These are phyloP conservation scores for Agrochola litura DNA, from an alignment of 2,888 invertebrate genomes.

Conservation along the genomic window DNA sequence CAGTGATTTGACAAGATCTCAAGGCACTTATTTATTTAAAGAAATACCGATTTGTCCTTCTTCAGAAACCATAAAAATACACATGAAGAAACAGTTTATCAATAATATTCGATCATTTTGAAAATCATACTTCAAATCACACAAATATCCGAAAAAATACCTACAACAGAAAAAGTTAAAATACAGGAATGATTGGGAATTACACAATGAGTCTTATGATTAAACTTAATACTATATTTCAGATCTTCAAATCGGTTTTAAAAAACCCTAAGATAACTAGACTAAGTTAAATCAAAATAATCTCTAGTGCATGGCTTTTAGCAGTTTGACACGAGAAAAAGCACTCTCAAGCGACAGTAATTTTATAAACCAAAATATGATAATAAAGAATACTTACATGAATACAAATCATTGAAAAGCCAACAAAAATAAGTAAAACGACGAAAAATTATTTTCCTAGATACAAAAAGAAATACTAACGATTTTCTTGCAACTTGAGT, in stretches of 20 bases:
- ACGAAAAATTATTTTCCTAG: neutral
- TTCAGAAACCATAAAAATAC: neutral
- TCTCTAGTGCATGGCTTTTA: slow-evolving; percentile 17
- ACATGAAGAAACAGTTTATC: slow-evolving; percentile 1
- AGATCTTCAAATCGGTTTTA: neutral
- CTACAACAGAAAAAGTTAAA: slow-evolving; percentile 19
- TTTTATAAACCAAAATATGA: neutral
- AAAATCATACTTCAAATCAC: neutral
- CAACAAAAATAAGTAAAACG: neutral
- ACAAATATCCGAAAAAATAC: slow-evolving; percentile 20
- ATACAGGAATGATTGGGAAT: slow-evolving; percentile 61
- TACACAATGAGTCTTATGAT: slow-evolving; percentile 18
- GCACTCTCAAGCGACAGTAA: neutral
- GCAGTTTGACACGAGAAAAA: neutral
- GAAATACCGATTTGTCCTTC: neutral
- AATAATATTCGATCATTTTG: slow-evolving; percentile 23
- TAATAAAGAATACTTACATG: neutral
- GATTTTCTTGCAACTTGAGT: neutral
- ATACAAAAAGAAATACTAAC: slow-evolving; percentile 1
- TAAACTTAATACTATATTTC: slow-evolving; percentile 35
- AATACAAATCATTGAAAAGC: neutral
- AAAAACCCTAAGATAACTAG: neutral
- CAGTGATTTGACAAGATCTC: slow-evolving; percentile 31
- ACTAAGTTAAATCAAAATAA: slow-evolving; percentile 37
- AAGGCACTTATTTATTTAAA: slow-evolving; percentile 47